Base-by-base conservation (phyloP, 2,797 vertebrate genomes). In the Octomys mimax region DNA sequence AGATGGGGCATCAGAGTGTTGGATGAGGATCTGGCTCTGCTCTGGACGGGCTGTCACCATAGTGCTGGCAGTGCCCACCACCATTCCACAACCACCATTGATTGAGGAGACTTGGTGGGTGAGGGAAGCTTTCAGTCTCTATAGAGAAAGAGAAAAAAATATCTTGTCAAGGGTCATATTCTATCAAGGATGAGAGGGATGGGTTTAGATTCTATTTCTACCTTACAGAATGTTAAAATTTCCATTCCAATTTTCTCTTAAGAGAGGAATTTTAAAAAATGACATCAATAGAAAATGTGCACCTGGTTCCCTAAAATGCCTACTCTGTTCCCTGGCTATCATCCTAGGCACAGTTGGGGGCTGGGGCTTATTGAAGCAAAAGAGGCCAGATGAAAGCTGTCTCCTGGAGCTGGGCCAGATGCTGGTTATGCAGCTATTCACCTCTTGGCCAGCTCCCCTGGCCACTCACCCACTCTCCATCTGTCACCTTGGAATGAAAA, bases 81-180 rank as follows among this genome's bases (percentile, higher is more conserved):
- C 98, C 97, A 99, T 96, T 57, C 98, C 98, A 66, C 99, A 98
- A 94, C 99, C 98, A 46, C 98, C 99, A 4, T 99, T 99, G 7
- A 99, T 98, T 95, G 99, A 98, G 0, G 99, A 99, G 0, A 99
- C 99, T 97, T 99, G 99, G 87, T 99, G 99, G 16, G 99, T 99
- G 98, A 99, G 98, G 3, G 99, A 99, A 93, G 99, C 99, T 98
- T 99, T 99, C 98, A 99, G 98, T 98, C 99, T 99, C 99, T 99
- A 97, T 28, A 9, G 8, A 26, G 14, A 92, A 78, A 96, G 59
- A 71, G 46, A 85, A 84, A 80, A 80, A 90, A 91, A 93, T 36
- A 46, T 81, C 8, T 87, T 85, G 73, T 86, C 46, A 95, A 80
- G 31, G 59, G 64, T 95, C 42, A 91, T 54, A 95, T 89, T 95